Evolutionary conservation across 1,140 invertebrate species (phyloP).

Genomic region (Nymphalis io): DNA sequence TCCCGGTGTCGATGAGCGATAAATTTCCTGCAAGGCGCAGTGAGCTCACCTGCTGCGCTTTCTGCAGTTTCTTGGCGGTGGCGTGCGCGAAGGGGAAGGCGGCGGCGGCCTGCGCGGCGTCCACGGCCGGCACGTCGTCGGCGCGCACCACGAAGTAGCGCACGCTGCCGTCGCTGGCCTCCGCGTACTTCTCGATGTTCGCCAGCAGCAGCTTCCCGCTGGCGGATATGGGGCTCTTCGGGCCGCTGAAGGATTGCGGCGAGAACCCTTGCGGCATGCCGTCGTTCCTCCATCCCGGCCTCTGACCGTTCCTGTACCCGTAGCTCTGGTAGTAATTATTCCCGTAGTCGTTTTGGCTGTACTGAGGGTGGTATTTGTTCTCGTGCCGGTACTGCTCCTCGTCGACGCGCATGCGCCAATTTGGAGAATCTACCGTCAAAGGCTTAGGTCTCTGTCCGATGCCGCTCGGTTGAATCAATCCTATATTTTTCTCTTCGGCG

Average conservation of each 20-base stretch:
- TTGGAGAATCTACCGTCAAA: conserved; percentile 79
- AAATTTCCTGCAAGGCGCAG: too few species aligned
- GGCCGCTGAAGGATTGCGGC: conserved; percentile 51
- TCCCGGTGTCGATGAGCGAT: too few species aligned
- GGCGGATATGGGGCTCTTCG: conserved; percentile 63
- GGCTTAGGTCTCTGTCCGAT: conserved; percentile 89
- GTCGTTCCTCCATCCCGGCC: conserved; percentile 50
- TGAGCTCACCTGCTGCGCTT: conserved; percentile 66
- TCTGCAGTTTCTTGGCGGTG: conserved; percentile 76
- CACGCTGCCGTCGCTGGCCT: conserved; percentile 48
- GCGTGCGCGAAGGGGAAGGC: conserved; percentile 71
- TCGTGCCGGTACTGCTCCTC: conserved; percentile 56
- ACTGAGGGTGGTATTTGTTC: conserved; percentile 52
- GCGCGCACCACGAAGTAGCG: conserved; percentile 71
- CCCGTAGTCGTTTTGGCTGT: conserved; percentile 47
- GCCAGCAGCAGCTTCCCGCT: conserved; percentile 66
- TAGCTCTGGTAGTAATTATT: conserved; percentile 57
- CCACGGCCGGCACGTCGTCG: too few species aligned
- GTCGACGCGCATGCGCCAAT: conserved; percentile 55
- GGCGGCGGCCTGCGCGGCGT: conserved; percentile 61
- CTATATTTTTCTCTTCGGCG: conserved; percentile 86
- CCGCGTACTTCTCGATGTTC: conserved; percentile 71
- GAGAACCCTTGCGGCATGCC: conserved; percentile 54
- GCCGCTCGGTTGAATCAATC: conserved; percentile 87
- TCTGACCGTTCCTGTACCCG: conserved; percentile 52